These are phyloP conservation scores for Neria commutata DNA, from an alignment of 2,888 invertebrate species.

Conservation along the genomic window DNA sequence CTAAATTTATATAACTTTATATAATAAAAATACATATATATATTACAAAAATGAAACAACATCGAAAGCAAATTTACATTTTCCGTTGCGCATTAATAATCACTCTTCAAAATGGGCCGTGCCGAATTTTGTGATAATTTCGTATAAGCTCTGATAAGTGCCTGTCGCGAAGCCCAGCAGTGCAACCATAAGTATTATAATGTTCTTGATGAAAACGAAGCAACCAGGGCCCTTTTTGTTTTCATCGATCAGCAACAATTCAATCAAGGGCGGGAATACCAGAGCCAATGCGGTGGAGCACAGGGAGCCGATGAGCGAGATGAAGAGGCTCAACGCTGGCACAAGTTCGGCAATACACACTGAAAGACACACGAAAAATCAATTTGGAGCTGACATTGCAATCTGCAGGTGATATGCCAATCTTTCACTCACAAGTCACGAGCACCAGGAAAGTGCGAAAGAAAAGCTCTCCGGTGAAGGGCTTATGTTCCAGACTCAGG, in stretches of 20 bases:
- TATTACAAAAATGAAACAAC: no score
- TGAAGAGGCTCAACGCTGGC: constrained; percentile 84
- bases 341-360: constrained; percentile 85
- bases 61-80: no score
- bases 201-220: constrained; percentile 66
- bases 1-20: no score
- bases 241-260: constrained; percentile 74
- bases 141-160: constrained; percentile 73
- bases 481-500: constrained; percentile 66
- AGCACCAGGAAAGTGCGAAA: constrained; percentile 77
- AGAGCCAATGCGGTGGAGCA: constrained; percentile 87
- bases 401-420: background rate
- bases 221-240: constrained; percentile 63
- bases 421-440: constrained; percentile 79
- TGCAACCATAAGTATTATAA: constrained; percentile 71
- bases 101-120: no score
- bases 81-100: no score
- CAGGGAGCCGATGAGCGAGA: constrained; percentile 89
- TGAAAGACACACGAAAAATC: constrained; percentile 58
- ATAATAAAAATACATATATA: no score
- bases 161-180: constrained; percentile 76
- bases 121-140: constrained; percentile 49
- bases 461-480: constrained; percentile 70
- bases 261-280: constrained; percentile 86
- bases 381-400: no score